Evolutionary conservation across 2,797 vertebrate genomes (phyloP), one percentile per base, ranked within the genome.

Genomic region (Melanotaenia maccullochi): DNA sequence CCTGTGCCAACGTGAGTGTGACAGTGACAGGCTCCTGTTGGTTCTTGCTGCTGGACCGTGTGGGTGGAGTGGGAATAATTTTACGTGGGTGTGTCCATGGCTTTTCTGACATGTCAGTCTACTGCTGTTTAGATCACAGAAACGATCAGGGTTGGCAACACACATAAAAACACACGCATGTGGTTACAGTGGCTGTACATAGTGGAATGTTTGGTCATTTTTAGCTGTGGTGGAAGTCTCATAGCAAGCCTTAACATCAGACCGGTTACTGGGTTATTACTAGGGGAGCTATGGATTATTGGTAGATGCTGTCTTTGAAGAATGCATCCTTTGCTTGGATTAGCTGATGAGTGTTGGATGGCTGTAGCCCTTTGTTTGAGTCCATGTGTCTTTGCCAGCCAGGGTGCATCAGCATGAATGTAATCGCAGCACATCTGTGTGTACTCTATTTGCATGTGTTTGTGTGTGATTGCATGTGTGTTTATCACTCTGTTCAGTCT

Each of bases 401-500:
- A 73, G 80, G 74, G 81, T 87, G 78, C 58, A 65, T 54, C 66
- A 63, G 71, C 70, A 59, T 40, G 60, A 71, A 78, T 76, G 65
- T 62, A 72, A 84, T 80, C 75, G 62, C 38, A 36, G 79, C 84
- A 40, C 88, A 85, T 85, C 78, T 84, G 84, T 87, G 79, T 88
- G 89, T 89, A 79, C 78, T 58, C 71, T 68, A 51, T 55, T 70
- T 70, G 85, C 60, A 51, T 84, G 83, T 85, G 82, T 84, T 79
- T 86, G 84, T 84, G 76, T 65, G 75, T 30, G 79, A 51, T 35
- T 62, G 71, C 54, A 30, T 79, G 74, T 79, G 74, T 85, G 87
- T 93, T 91, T 91, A 90, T 90, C 89, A 30, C 87, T 32, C 71
- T 64, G 82, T 88, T 90, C 87, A 83, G 88, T 83, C 69, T 78